phyloP scores from a whole-genome alignment of 1,140 invertebrate genomes.

The Batillaria attramentaria region DNA sequence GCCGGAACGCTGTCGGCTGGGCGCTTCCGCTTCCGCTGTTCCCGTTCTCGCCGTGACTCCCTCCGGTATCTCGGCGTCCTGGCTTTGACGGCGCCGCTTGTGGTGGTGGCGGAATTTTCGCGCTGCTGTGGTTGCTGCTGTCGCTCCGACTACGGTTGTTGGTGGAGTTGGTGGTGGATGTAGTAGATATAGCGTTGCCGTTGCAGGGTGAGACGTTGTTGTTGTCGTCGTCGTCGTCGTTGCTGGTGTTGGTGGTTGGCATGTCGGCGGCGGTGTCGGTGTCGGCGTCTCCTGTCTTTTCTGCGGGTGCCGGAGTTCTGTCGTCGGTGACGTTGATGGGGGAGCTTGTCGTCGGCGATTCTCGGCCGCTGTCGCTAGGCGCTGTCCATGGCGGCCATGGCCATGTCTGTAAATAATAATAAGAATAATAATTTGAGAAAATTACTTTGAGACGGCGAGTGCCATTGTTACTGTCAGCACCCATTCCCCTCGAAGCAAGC shows the following conservation, averaged over 20 bases:
- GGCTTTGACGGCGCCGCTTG: background rate
- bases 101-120: background rate
- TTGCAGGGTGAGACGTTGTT: background rate
- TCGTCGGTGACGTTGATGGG: slow-evolving; percentile 28
- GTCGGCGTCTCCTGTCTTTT: background rate
- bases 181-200: slow-evolving; percentile 3
- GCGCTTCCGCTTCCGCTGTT: too few relatives aligned
- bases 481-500: too few relatives aligned
- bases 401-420: slow-evolving; percentile 28
- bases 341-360: slow-evolving; percentile 34
- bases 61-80: background rate
- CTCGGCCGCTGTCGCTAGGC: slow-evolving; percentile 43
- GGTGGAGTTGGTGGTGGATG: background rate
- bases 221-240: slow-evolving; percentile 15
- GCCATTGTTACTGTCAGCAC: background rate
- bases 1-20: slow-evolving; percentile 61
- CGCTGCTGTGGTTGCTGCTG: background rate
- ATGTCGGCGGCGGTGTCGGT: slow-evolving; percentile 8
- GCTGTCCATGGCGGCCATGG: slow-evolving; percentile 41
- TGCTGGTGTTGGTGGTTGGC: slow-evolving; percentile 13
- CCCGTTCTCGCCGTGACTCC: slow-evolving; percentile 4
- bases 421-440: background rate
- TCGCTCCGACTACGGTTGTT: background rate
- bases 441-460: background rate
- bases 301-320: background rate